Evolutionary conservation across 2,888 invertebrate genomes (phyloP), one percentile per base, ranked within the genome.

Genomic region (Luperina nickerlii): DNA sequence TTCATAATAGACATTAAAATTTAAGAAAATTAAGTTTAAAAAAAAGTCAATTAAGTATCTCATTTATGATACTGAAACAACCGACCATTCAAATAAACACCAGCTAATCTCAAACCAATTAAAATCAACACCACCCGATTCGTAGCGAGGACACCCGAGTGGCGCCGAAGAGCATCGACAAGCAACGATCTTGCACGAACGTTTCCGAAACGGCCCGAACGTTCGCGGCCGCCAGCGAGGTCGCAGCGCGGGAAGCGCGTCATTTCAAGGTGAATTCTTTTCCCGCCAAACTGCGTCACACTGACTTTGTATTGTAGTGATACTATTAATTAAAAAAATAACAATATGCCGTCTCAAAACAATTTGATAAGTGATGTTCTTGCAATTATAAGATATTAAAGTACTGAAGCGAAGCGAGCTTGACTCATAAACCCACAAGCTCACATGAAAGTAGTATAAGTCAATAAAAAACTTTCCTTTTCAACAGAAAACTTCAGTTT

Each of bases 191-290:
- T 66, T 24, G 54, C 71, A 76, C 92, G 92, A 91, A 80, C 72
- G 71, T 67, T 54, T 69, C 87, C 94, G 94, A 94, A 79, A 86
- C 66, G 9, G 13, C 79, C 89, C 94, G 94, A 95, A 78, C 89
- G 88, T 87, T 95, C 93, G 95, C 96, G 96, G 96, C 96, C 96
- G 95, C 95, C 89, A 93, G 93, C 96, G 96, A 96, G 96, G 96
- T 92, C 96, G 92, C 69, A 87, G 91, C 94, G 93, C 94, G 95
- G 96, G 96, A 95, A 96, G 93, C 95, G 92, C 95, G 96, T 95
- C 95, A 95, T 90, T 88, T 66, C 96, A 96, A 96, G 96, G 96
- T 94, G 93, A 95, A 90, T 90, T 95, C 94, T 95, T 96, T 96
- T 96, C 95, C 96, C 96, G 96, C 95, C 95, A 93, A 91, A 91